A percentile compares a stretch with the other conserved stretches of the same genome.
Evolutionary conservation across 1,140 invertebrate species (phyloP).

Genomic region (Drosophila rufa): DNA sequence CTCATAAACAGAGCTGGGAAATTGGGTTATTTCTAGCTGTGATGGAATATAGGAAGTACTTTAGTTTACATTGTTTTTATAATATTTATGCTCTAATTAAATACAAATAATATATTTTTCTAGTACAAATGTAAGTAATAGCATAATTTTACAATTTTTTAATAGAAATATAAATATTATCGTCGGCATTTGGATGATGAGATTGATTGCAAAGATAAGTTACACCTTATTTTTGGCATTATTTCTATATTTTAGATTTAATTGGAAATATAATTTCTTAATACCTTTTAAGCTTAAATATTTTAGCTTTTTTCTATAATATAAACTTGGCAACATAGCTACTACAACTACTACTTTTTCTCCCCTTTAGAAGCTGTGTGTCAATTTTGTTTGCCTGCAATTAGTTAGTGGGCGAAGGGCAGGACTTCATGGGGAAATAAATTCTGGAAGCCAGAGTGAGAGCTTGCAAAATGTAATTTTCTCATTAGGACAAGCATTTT

Average conservation of each 20-base stretch:
- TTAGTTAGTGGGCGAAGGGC: slow-evolving; percentile 49
- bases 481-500: slow-evolving; percentile 64
- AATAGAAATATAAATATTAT: too few relatives aligned
- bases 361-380: slow-evolving; percentile 4
- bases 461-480: slow-evolving; percentile 71
- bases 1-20: background rate
- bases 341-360: background rate
- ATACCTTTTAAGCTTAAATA: background rate
- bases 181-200: too few relatives aligned
- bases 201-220: background rate
- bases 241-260: background rate
- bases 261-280: background rate
- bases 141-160: too few relatives aligned
- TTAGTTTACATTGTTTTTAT: too few relatives aligned
- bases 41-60: too few relatives aligned
- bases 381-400: slow-evolving; percentile 71
- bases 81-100: too few relatives aligned
- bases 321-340: background rate
- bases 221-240: background rate
- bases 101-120: too few relatives aligned
- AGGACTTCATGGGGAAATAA: slow-evolving; percentile 15
- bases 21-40: slow-evolving; percentile 4
- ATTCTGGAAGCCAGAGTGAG: slow-evolving; percentile 16
- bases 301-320: background rate
- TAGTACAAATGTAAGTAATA: too few relatives aligned